phyloP scores from a whole-genome alignment of 2,113 vertebrate genomes.

The Thalassoma bifasciatum region DNA sequence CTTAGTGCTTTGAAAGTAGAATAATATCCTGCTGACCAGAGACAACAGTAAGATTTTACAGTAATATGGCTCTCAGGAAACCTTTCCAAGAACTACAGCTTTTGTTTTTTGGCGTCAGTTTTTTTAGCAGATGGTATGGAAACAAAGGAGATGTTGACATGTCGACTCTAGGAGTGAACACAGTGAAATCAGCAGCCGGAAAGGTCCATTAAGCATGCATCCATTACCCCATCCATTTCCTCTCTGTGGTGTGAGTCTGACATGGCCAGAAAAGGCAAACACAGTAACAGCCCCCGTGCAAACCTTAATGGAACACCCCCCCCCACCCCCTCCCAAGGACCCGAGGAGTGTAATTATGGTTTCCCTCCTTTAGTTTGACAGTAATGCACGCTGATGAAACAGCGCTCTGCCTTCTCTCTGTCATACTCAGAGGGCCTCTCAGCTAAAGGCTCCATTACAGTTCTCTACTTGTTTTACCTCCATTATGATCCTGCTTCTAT shows the following conservation, averaged over 20 bases:
- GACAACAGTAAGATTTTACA: conserved; percentile 17
- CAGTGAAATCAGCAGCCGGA: conserved; percentile 66
- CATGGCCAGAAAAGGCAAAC: conserved; percentile 67
- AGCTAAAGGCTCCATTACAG: conserved; percentile 61
- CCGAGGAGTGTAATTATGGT: conserved; percentile 72
- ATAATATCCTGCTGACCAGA: conserved; percentile 18
- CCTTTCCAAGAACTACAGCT: conserved; percentile 33
- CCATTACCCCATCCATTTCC: conserved; percentile 82
- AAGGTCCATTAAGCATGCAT: conserved; percentile 69
- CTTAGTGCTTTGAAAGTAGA: conserved; percentile 6
- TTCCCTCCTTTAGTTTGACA: conserved; percentile 62
- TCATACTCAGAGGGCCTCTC: conserved; percentile 51
- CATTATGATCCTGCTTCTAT: conserved; percentile 20
- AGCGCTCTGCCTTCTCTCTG: conserved; percentile 61
- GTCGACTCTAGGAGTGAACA: conserved; percentile 70
- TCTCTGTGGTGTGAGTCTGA: conserved; percentile 60
- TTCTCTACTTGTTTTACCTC: conserved; percentile 35
- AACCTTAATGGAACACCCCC: conserved; percentile 70
- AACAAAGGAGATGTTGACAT: conserved; percentile 58
- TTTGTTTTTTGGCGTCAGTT: conserved; percentile 25
- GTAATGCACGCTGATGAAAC: conserved; percentile 74
- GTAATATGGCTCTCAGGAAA: not conserved
- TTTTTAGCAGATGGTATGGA: conserved; percentile 48
- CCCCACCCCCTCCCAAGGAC: too few species aligned
- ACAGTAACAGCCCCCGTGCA: conserved; percentile 57